Base-by-base conservation (phyloP, 2,888 invertebrate species). In the Lysandra coridon region DNA sequence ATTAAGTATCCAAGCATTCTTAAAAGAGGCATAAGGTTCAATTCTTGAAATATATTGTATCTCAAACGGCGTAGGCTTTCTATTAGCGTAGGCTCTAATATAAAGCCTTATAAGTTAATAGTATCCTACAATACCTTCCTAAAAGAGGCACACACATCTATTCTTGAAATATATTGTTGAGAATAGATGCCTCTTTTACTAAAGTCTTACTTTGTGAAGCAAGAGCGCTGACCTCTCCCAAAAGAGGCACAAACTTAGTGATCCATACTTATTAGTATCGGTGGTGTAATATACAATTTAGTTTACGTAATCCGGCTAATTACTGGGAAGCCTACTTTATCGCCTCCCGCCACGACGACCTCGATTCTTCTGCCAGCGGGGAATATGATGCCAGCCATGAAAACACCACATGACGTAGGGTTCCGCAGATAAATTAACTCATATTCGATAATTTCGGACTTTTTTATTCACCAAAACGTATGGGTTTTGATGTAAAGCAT, bases 201-300 rank as follows among this genome's bases (percentile, higher is more conserved):
- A 57, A 17, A 57, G 17, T 14, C 57, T 14, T 57, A 57, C 17
- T 57, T 57, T 57, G 57, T 12, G 49, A 49, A 49, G 49, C 10
- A 12, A 49, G 49, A 49, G 10, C 44, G 14, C 53, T 53, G 4
- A 4, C 14, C 4, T 57, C 57, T 57, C 57, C 57, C 57, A 17
- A 57, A 57, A 57, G 57, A 17, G 57, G 57, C 57, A 57, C 4
- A 57, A 49, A 10, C 14, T 14, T 57, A 4, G 57, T 57, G 14
- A 57, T 57, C 62, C 7, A 23, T 62, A 7, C 23, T 7, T 23
- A 62, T 33, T 30, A 69, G 30, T 75, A 75, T 75, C 14, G 30
- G 30, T 82, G 84, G 84, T 85, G 62, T 62, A 79, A 79, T 80
- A 81, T 76, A 79, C 57, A 60, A 60, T 79, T 79, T 79, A 57